Evolutionary conservation across 2,797 vertebrate genomes (phyloP).

Genomic region (Phyllotis vaccarum): DNA sequence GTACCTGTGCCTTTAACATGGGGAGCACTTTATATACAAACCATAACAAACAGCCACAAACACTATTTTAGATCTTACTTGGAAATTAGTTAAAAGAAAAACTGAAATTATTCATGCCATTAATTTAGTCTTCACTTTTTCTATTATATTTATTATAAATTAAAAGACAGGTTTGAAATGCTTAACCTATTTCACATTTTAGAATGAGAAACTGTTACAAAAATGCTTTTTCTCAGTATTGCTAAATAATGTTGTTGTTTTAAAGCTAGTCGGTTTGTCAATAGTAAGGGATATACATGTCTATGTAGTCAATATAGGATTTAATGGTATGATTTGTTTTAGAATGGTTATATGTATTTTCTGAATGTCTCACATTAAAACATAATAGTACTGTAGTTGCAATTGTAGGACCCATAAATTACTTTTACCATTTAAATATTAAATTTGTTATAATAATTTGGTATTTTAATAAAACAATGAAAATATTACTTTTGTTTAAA

Average conservation of each 20-base stretch:
- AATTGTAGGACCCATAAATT: neutral
- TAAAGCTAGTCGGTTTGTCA: neutral
- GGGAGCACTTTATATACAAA: neutral
- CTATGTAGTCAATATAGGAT: neutral
- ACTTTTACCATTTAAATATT: neutral
- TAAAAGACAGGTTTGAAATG: neutral
- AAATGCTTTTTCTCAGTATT: too few relatives aligned
- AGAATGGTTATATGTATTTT: neutral
- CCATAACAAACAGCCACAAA: neutral
- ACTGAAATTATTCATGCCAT: conserved; percentile 15
- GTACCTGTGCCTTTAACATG: neutral
- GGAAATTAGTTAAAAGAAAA: conserved; percentile 33
- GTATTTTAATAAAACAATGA: neutral
- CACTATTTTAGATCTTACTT: conserved; percentile 11
- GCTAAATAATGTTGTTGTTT: neutral
- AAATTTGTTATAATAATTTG: neutral
- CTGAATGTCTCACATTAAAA: neutral
- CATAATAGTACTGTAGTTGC: neutral
- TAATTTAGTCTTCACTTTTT: neutral
- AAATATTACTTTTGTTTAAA: conserved; percentile 57
- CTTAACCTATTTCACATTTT: neutral
- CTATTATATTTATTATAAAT: neutral
- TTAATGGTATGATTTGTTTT: neutral
- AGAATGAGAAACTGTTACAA: neutral
- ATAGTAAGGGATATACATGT: too few relatives aligned